Percentiles rank a stretch among this genome's conserved stretches.
Evolutionary conservation across 2,113 vertebrate species (phyloP).

Genomic region (Myrmecophaga tridactyla): DNA sequence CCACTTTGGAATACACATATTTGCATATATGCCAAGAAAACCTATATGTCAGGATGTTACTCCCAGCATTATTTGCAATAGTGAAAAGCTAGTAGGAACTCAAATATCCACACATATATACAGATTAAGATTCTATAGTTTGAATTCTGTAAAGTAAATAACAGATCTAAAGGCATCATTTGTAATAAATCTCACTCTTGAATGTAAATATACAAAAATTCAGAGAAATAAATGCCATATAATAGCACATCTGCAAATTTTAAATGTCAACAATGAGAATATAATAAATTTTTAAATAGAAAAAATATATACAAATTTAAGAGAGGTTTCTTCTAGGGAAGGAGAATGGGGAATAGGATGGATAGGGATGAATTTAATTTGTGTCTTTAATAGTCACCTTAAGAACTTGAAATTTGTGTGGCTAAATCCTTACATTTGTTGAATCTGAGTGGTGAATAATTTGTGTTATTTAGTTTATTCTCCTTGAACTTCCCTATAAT

Average conservation of each 20-base stretch:
- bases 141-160: background rate
- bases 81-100: background rate
- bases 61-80: background rate
- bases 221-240: background rate
- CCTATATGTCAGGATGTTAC: background rate
- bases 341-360: background rate
- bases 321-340: background rate
- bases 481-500: conserved; percentile 17
- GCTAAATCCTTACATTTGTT: background rate
- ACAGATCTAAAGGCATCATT: background rate
- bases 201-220: background rate
- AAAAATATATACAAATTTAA: background rate
- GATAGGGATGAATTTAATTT: background rate
- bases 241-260: background rate
- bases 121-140: background rate
- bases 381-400: background rate
- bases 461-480: background rate
- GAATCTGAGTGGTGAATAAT: background rate
- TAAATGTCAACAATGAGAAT: background rate
- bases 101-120: background rate
- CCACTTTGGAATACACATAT: background rate
- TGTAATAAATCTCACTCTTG: background rate
- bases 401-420: background rate
- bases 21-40: background rate
- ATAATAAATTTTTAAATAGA: background rate